phyloP scores from a whole-genome alignment of 2,797 vertebrate genomes.

The Lithobates sylvaticus region DNA sequence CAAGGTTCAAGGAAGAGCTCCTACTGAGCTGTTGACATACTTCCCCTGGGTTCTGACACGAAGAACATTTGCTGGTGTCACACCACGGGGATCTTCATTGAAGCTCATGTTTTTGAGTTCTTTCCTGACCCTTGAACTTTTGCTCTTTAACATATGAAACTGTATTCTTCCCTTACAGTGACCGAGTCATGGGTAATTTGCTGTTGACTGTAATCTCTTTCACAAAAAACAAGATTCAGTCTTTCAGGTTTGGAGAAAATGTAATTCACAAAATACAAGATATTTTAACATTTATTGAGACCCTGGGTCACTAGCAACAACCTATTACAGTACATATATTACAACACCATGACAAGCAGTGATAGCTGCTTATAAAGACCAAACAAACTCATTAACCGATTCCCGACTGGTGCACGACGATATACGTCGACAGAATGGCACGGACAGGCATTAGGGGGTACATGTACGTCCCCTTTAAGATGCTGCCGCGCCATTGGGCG shows the following conservation, averaged over 20 bases:
- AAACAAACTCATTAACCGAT: too few species aligned
- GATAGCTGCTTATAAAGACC: too few species aligned
- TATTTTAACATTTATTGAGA: neutral
- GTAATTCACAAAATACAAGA: neutral
- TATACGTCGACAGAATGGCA: too few species aligned
- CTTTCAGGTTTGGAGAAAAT: neutral
- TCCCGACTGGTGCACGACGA: too few species aligned
- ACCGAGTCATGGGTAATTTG: constrained; percentile 26
- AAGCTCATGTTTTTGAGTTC: constrained; percentile 67
- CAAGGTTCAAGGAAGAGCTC: constrained; percentile 64
- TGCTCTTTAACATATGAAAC: constrained; percentile 66
- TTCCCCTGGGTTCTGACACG: constrained; percentile 67
- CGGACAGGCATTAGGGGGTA: too few species aligned
- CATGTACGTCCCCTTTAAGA: too few species aligned
- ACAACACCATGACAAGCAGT: neutral
- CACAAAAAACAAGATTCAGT: neutral
- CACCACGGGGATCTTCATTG: constrained; percentile 70
- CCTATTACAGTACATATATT: neutral
- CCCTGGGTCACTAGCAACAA: neutral
- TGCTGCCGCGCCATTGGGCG: too few species aligned
- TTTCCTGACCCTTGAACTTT: constrained; percentile 68
- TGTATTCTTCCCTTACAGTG: constrained; percentile 35
- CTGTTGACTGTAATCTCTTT: constrained; percentile 34
- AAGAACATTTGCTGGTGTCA: constrained; percentile 69
- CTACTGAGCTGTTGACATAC: constrained; percentile 72